A percentile compares a stretch with the other conserved stretches of the same genome.
These are phyloP conservation scores for Drosophila anomalipes DNA, from an alignment of 2,888 invertebrate genomes.

Conservation along the genomic window DNA sequence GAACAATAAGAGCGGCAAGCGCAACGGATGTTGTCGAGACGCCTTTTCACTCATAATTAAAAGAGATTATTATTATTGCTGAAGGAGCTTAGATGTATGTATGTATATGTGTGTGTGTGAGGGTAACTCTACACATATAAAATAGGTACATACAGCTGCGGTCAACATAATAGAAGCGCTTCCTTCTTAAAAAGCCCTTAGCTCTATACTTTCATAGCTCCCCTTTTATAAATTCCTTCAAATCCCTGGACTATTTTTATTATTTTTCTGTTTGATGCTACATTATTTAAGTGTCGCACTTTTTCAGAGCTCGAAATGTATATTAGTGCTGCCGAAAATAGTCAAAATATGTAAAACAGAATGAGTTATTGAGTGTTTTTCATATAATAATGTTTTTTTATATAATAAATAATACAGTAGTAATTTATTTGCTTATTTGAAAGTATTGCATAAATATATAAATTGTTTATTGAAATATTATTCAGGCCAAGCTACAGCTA, in stretches of 20 bases:
- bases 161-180: background rate
- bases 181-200: background rate
- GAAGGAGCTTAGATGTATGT: constrained; percentile 37
- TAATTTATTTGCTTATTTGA: background rate
- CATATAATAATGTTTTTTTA: background rate
- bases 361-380: background rate
- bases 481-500: background rate
- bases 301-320: background rate
- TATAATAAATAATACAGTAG: background rate
- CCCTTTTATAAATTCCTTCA: background rate
- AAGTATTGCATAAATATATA: background rate
- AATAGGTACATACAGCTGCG: background rate
- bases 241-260: background rate
- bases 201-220: background rate
- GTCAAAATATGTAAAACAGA: background rate
- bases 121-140: background rate
- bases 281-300: background rate
- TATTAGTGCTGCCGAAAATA: background rate
- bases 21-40: constrained; percentile 76
- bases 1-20: constrained; percentile 58
- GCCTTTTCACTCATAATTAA: constrained; percentile 76
- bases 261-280: background rate
- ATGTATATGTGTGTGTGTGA: background rate
- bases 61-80: constrained; percentile 68
- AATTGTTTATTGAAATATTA: background rate